These are phyloP conservation scores for Myrmecobius fasciatus DNA, from an alignment of 2,113 vertebrate species.

Conservation along the genomic window DNA sequence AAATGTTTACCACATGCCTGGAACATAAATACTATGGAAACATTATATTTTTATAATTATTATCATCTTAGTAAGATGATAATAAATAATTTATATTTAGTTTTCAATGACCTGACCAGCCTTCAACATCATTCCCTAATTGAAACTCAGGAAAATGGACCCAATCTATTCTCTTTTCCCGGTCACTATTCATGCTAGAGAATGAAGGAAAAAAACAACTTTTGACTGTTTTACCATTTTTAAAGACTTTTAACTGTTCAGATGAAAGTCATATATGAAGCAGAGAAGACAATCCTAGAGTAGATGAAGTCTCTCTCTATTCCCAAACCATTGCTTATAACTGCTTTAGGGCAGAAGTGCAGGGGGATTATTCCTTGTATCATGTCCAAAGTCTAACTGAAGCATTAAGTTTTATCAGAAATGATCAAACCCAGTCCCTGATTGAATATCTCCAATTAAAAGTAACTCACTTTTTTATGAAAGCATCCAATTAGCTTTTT, in stretches of 20 bases:
- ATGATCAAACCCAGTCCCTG: background rate
- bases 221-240: no score
- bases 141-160: background rate
- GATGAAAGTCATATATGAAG: background rate
- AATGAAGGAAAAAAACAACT: background rate
- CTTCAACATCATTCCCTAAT: background rate
- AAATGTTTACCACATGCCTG: background rate
- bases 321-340: background rate
- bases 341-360: background rate
- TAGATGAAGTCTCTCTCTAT: background rate
- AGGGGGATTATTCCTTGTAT: background rate
- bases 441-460: background rate
- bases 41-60: background rate
- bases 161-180: background rate
- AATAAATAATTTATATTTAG: background rate
- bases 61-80: background rate
- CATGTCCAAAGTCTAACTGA: no score
- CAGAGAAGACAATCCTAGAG: background rate
- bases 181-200: background rate
- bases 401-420: background rate
- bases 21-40: background rate
- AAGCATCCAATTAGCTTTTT: background rate
- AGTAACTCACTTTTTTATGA: background rate
- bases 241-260: background rate
- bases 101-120: background rate